phyloP scores from a whole-genome alignment of 2,888 invertebrate species.

The Erynnis tages region DNA sequence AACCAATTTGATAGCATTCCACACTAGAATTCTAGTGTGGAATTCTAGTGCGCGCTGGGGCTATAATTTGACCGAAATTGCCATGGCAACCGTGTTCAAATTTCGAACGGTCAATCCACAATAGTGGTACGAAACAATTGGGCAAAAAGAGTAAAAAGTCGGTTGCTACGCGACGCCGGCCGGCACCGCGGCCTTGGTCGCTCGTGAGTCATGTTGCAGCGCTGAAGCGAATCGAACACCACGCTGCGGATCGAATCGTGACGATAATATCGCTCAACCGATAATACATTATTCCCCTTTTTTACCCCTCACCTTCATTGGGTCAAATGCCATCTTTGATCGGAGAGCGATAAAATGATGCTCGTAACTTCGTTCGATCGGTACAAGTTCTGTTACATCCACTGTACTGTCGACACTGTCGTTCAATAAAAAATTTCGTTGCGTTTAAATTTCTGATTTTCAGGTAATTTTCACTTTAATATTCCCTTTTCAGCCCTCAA shows the following conservation, averaged over 20 bases:
- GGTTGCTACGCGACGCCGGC: constrained; percentile 69
- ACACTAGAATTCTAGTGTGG: constrained; percentile 14
- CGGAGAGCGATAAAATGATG: not conserved
- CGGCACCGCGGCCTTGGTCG: constrained; percentile 67
- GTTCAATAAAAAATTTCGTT: too few species aligned
- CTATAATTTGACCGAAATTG: constrained; percentile 26
- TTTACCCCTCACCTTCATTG: constrained; percentile 35
- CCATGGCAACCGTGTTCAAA: constrained; percentile 37
- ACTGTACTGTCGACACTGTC: not conserved
- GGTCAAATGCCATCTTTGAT: constrained; percentile 34
- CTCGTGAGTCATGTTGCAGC: constrained; percentile 54
- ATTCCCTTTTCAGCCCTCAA: too few species aligned
- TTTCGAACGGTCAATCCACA: constrained; percentile 45
- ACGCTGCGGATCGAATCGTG: constrained; percentile 44
- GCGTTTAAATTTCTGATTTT: too few species aligned
- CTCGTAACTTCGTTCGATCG: not conserved
- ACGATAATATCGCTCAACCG: constrained; percentile 39
- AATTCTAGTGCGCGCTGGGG: not conserved
- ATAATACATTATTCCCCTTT: constrained; percentile 40
- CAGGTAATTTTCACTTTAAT: too few species aligned
- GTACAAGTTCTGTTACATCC: too few species aligned
- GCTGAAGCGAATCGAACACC: constrained; percentile 48
- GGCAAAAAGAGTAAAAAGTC: constrained; percentile 50
- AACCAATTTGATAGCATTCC: too few species aligned
- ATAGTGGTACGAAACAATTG: constrained; percentile 51